These are phyloP conservation scores for Enhydra lutris DNA, from an alignment of 2,113 vertebrate genomes.

Conservation along the genomic window DNA sequence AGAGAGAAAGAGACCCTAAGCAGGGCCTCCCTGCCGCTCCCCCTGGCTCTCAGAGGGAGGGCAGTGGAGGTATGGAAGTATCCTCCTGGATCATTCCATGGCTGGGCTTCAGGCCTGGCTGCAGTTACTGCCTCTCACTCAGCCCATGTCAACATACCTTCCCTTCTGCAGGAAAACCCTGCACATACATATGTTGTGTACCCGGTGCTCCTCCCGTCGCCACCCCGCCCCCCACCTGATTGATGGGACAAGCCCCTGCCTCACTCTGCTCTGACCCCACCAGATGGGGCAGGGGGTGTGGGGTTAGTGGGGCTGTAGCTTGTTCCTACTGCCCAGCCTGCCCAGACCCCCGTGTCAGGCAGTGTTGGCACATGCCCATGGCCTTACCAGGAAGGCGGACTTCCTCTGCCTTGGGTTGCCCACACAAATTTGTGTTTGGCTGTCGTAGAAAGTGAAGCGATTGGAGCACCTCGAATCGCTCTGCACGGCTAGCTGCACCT, in stretches of 20 bases:
- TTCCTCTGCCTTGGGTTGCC: constrained; percentile 2
- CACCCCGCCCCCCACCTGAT: no score
- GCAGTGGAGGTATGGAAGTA: background rate
- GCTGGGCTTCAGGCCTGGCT: background rate
- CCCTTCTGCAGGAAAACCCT: background rate
- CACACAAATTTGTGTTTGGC: constrained; percentile 52
- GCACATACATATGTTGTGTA: no score
- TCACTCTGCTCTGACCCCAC: background rate
- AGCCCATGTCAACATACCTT: background rate
- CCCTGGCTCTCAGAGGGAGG: background rate
- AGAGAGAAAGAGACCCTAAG: background rate
- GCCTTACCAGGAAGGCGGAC: constrained; percentile 40
- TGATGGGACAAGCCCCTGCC: background rate
- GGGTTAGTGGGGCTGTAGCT: background rate
- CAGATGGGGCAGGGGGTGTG: background rate
- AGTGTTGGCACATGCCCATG: rapidly evolving
- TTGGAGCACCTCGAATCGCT: background rate
- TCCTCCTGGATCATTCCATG: background rate
- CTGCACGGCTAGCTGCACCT: constrained; percentile 46
- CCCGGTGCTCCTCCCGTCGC: background rate
- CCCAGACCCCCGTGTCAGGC: background rate
- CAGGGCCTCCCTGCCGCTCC: background rate
- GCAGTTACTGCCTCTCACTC: background rate
- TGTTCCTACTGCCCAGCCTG: background rate
- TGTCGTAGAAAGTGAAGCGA: rapidly evolving